These are phyloP conservation scores for Distichodus sexfasciatus DNA, from an alignment of 2,797 vertebrate species.

Conservation along the genomic window DNA sequence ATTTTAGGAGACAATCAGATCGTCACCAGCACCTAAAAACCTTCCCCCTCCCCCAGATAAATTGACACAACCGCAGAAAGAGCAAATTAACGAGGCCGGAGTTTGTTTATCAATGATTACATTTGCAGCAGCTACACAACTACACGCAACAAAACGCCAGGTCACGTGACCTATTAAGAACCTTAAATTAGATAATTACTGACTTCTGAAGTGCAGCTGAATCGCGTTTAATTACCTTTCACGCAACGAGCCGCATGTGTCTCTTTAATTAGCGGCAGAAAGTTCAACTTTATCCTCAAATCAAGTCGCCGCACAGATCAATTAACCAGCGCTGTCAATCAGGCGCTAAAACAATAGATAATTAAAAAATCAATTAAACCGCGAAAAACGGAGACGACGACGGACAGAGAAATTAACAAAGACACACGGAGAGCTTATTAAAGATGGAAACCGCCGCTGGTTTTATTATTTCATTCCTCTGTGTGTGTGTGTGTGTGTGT, in stretches of 20 bases:
- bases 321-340: conserved; percentile 74
- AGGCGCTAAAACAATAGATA: conserved; percentile 67
- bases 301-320: conserved; percentile 54
- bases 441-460: no score
- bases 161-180: neutral
- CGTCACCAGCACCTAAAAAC: no score
- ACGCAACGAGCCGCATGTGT: conserved; percentile 71
- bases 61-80: no score
- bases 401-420: no score
- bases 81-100: neutral
- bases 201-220: conserved; percentile 18
- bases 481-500: no score
- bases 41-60: no score
- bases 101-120: neutral
- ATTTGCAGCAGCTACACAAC: neutral
- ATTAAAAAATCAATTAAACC: conserved; percentile 60
- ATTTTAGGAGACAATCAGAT: no score
- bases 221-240: conserved; percentile 68
- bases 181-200: conserved; percentile 63
- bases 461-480: no score
- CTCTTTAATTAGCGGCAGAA: conserved; percentile 68
- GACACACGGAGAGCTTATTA: no score
- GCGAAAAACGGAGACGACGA: no score
- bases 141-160: neutral
- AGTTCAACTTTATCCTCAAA: conserved; percentile 52